A percentile compares a stretch with the other conserved stretches of the same genome.
phyloP scores from a whole-genome alignment of 2,888 invertebrate species.

The Allophyes oxyacanthae region DNA sequence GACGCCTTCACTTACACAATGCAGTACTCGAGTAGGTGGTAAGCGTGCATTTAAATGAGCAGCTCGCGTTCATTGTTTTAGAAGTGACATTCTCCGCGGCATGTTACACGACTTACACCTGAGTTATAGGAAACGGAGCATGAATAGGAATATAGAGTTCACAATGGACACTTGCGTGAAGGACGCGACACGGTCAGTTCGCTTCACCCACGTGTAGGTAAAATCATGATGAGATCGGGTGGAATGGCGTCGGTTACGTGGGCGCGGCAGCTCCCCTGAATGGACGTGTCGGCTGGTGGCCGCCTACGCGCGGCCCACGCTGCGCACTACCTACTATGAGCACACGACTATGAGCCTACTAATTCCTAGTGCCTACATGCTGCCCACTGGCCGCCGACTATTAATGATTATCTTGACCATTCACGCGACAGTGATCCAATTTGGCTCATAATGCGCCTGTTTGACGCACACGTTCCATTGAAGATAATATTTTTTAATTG shows the following conservation, averaged over 20 bases:
- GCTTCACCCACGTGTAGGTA: constrained; percentile 62
- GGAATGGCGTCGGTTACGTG: constrained; percentile 67
- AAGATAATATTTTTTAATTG: constrained; percentile 16
- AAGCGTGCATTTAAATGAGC: constrained; percentile 62
- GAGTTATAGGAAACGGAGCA: constrained; percentile 56
- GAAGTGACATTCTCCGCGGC: constrained; percentile 49
- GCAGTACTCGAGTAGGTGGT: constrained; percentile 61
- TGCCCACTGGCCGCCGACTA: constrained; percentile 56
- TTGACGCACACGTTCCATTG: constrained; percentile 48
- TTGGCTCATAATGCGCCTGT: constrained; percentile 54
- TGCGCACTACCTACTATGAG: constrained; percentile 58
- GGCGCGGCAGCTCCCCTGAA: constrained; percentile 78
- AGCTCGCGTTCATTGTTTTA: constrained; percentile 58
- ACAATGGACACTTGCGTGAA: too few species aligned
- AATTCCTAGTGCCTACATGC: constrained; percentile 48
- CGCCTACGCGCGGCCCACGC: constrained; percentile 69
- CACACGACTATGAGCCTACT: constrained; percentile 53
- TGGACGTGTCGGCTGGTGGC: constrained; percentile 74
- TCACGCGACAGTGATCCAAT: constrained; percentile 68
- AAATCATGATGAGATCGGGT: constrained; percentile 74
- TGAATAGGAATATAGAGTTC: too few species aligned
- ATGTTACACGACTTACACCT: constrained; percentile 49
- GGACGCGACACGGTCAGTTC: constrained; percentile 33
- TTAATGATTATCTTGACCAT: constrained; percentile 71
- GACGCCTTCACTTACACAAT: constrained; percentile 65